phyloP scores from a whole-genome alignment of 2,797 vertebrate genomes.

The Poecilia wingei region DNA sequence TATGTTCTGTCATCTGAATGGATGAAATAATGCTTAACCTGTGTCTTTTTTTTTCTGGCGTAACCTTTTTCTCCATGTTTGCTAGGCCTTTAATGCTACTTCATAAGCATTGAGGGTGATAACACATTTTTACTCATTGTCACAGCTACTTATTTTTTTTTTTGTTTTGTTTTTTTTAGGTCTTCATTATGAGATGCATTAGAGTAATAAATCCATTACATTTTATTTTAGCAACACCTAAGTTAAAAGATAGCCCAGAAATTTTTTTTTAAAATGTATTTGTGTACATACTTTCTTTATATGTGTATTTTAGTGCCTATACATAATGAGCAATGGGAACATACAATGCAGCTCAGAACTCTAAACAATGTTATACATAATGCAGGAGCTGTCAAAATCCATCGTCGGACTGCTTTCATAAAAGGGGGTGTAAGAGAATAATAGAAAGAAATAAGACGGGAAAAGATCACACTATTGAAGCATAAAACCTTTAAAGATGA shows the following conservation, averaged over 20 bases:
- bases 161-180: constrained; percentile 16
- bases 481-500: constrained; percentile 1
- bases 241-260: background rate
- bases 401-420: background rate
- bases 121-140: constrained; percentile 24
- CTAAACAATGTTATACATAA: constrained; percentile 39
- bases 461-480: background rate
- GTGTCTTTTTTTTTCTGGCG: background rate
- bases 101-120: constrained; percentile 7
- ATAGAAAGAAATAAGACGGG: constrained; percentile 3
- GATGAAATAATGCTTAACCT: constrained; percentile 61
- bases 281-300: background rate
- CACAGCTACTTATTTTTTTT: constrained; percentile 36
- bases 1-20: constrained; percentile 55
- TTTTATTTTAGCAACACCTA: constrained; percentile 24
- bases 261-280: too few relatives aligned
- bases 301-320: background rate
- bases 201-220: constrained; percentile 4
- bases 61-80: constrained; percentile 24
- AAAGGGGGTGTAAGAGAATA: background rate
- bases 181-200: constrained; percentile 3
- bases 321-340: constrained; percentile 13
- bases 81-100: constrained; percentile 9
- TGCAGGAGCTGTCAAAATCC: constrained; percentile 40
- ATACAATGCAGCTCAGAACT: constrained; percentile 8